These are phyloP conservation scores for Zoanthus gigantus DNA, from an alignment of 92 coral and sea anemone genomes.

Conservation along the genomic window DNA sequence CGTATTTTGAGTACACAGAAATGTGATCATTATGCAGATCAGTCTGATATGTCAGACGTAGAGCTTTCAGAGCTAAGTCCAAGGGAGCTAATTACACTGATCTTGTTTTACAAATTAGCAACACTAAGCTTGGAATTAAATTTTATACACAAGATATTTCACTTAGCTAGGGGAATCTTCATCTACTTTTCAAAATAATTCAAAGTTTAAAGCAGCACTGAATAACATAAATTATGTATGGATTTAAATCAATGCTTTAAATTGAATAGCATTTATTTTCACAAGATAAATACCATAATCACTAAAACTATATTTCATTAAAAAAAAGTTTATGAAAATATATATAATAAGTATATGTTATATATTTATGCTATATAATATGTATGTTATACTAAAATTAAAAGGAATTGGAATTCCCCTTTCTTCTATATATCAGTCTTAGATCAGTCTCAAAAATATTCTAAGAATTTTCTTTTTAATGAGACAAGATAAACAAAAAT, in stretches of 20 bases:
- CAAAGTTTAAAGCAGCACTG: background rate
- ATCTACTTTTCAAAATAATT: background rate
- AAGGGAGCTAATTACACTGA: slow-evolving; percentile 21
- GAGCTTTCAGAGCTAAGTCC: background rate
- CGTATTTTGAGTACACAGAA: slow-evolving; percentile 22
- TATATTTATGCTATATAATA: background rate
- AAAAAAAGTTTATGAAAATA: background rate
- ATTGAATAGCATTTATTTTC: slow-evolving; percentile 2
- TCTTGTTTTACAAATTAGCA: slow-evolving; percentile 5
- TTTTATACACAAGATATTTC: background rate
- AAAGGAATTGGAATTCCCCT: background rate
- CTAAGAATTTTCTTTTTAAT: too few relatives aligned
- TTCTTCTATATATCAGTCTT: background rate
- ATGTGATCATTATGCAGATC: slow-evolving; percentile 34
- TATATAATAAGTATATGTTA: background rate
- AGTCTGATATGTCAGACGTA: slow-evolving; percentile 14
- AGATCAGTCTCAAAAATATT: too few relatives aligned
- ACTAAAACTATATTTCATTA: background rate
- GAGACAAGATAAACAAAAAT: too few relatives aligned
- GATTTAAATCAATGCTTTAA: background rate
- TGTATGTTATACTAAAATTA: too few relatives aligned
- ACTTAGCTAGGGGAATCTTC: background rate
- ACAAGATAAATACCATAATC: slow-evolving; percentile 16
- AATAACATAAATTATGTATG: background rate
- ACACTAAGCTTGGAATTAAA: background rate